Conservation (phyloP, 2,888 invertebrate genomes). For the Sphinx pinastri region DNA sequence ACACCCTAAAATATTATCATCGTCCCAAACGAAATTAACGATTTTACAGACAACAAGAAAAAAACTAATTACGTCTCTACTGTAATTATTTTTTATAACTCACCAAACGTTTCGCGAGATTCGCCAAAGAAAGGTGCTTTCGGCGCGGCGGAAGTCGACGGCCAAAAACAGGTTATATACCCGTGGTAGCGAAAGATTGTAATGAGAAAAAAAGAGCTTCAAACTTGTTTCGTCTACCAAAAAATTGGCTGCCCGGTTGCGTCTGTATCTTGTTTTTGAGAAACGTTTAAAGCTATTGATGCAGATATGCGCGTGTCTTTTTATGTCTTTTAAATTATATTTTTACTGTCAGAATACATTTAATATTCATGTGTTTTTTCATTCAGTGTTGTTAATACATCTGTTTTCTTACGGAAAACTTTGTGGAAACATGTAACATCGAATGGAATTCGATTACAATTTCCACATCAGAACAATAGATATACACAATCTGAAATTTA, state of each 20-base stretch:
- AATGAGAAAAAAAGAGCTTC: background rate
- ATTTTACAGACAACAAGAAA: background rate
- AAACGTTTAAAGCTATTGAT: background rate
- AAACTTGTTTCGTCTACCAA: constrained; percentile 25
- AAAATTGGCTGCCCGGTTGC: constrained; percentile 4
- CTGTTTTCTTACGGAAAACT: background rate
- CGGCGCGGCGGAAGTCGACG: constrained; percentile 18
- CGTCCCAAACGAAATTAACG: background rate
- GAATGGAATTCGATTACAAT: background rate
- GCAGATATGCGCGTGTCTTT: background rate
- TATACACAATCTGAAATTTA: constrained; percentile 9
- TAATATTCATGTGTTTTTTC: background rate
- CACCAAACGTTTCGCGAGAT: constrained; percentile 12
- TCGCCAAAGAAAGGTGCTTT: constrained; percentile 20
- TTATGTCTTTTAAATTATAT: background rate
- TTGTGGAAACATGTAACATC: background rate
- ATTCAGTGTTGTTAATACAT: background rate
- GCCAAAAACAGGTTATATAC: constrained; percentile 12
- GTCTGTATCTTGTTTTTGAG: background rate
- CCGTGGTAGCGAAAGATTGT: background rate
- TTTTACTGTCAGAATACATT: background rate
- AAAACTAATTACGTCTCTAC: background rate
- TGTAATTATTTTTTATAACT: constrained; percentile 10
- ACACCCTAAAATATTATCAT: background rate
- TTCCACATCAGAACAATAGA: constrained; percentile 12